Evolutionary conservation across 2,797 vertebrate species (phyloP).

Genomic region (Anguilla pacifica): DNA sequence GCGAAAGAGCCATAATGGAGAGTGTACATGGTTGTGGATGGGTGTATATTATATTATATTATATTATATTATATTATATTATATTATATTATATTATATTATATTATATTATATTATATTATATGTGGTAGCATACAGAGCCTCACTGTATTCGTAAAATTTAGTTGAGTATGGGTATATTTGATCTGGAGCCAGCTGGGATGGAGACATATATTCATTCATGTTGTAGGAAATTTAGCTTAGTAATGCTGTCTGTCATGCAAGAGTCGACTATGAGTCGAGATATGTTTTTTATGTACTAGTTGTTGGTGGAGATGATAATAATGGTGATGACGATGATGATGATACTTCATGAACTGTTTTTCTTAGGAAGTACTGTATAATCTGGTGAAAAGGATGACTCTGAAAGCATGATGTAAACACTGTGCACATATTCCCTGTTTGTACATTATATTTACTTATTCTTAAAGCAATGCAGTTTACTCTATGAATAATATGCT

Average conservation of each 20-base stretch:
- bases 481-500: not conserved
- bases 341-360: not conserved
- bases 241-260: not conserved
- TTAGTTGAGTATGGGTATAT: not conserved
- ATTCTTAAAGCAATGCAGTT: not conserved
- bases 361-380: not conserved
- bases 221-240: not conserved
- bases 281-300: constrained; percentile 21
- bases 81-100: no score
- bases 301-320: constrained; percentile 20
- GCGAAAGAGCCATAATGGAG: not conserved
- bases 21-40: not conserved
- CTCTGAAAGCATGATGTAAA: not conserved
- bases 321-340: not conserved
- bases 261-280: not conserved
- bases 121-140: not conserved
- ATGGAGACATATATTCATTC: not conserved
- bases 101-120: not conserved
- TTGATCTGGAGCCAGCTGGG: not conserved
- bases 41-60: not conserved
- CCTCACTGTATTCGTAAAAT: not conserved
- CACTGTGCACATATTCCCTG: not conserved
- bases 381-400: not conserved
- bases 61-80: no score
- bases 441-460: not conserved